Percentiles rank a stretch among this genome's conserved stretches.
Conservation (phyloP, 2,888 invertebrate genomes). For the Luperina testacea region DNA sequence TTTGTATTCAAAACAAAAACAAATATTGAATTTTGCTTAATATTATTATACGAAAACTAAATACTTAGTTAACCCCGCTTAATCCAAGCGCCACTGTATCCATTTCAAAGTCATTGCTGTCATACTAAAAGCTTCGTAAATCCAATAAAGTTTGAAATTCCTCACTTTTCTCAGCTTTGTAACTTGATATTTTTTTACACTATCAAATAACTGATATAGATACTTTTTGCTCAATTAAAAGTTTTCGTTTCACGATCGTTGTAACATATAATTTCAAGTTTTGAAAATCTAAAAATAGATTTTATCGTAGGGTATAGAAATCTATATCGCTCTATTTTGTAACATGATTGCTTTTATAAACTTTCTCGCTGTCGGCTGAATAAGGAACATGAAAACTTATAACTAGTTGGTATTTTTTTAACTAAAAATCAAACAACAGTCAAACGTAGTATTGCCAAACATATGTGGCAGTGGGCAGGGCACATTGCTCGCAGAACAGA, state of each 20-base stretch:
- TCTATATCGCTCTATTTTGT: too few species aligned
- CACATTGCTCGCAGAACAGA: too few species aligned
- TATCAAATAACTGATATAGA: background rate
- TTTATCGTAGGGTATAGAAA: too few species aligned
- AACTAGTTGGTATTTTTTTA: conserved; percentile 12
- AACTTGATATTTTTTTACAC: background rate
- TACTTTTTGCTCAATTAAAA: background rate
- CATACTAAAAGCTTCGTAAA: conserved; percentile 28
- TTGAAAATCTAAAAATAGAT: too few species aligned
- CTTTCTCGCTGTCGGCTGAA: background rate
- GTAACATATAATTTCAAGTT: too few species aligned
- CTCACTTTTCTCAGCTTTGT: conserved; percentile 14
- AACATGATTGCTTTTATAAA: background rate
- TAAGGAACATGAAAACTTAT: conserved; percentile 11
- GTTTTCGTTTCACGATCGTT: too few species aligned
- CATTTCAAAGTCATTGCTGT: conserved; percentile 53
- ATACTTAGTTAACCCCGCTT: conserved; percentile 16
- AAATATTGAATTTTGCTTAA: background rate
- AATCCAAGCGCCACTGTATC: conserved; percentile 37
- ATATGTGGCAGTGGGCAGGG: too few species aligned
- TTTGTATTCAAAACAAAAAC: background rate
- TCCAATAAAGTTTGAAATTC: conserved; percentile 39
- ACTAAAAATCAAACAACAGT: conserved; percentile 30
- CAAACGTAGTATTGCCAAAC: too few species aligned
- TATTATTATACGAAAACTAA: conserved; percentile 10